Evolutionary conservation across 2,797 vertebrate species (phyloP).

Genomic region (Myotis daubentonii): DNA sequence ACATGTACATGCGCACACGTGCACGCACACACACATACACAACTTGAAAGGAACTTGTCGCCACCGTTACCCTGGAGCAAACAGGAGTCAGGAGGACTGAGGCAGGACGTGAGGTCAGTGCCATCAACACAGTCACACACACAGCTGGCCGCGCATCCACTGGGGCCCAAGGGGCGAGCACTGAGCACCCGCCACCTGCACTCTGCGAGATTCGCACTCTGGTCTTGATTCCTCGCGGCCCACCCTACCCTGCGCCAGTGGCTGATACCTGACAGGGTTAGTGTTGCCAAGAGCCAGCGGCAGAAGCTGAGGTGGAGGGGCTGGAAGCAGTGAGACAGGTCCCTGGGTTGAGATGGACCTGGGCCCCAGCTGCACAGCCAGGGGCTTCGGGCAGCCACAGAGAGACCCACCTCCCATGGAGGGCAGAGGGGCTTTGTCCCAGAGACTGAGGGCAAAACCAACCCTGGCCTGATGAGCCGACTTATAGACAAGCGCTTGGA

Average conservation of each 20-base stretch:
- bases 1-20: background rate
- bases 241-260: background rate
- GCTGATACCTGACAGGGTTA: background rate
- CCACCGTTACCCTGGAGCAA: background rate
- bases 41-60: background rate
- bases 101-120: background rate
- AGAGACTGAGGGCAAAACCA: background rate
- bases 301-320: background rate
- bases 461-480: background rate
- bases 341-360: background rate
- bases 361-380: background rate
- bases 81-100: background rate
- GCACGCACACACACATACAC: too few species aligned
- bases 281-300: background rate
- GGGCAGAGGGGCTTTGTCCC: background rate
- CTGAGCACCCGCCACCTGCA: background rate
- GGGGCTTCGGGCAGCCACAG: background rate
- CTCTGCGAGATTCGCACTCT: background rate
- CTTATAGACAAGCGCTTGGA: background rate
- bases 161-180: background rate
- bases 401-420: background rate
- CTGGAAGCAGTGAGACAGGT: background rate
- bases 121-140: fast-evolving
- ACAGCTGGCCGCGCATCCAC: background rate
- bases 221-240: background rate